Conservation (phyloP, 2,888 invertebrate species). For the Steinernema scapterisci region DNA sequence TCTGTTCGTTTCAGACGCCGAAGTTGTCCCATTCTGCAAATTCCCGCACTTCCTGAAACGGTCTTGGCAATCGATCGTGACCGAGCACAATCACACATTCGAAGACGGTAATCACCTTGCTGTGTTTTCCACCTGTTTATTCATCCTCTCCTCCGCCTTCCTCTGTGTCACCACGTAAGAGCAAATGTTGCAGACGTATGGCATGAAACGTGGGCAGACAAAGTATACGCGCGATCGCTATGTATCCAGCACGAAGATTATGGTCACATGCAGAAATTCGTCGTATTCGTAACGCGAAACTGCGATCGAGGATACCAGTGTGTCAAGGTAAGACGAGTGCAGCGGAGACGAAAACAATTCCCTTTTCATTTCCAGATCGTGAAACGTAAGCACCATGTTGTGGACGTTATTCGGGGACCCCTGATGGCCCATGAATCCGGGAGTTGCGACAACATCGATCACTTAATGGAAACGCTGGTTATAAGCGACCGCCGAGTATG, state of each 20-base stretch:
- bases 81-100: conserved; percentile 20
- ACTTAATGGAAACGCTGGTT: not conserved
- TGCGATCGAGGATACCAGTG: conserved; percentile 27
- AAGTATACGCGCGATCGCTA: conserved; percentile 3
- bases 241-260: conserved; percentile 27
- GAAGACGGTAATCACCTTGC: not conserved
- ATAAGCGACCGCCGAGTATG: not conserved
- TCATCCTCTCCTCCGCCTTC: too few species aligned
- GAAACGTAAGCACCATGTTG: conserved; percentile 15
- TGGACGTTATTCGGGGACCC: conserved; percentile 21
- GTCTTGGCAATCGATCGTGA: conserved; percentile 18
- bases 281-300: conserved; percentile 1
- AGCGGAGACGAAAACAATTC: not conserved
- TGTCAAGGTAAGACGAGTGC: conserved; percentile 30
- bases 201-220: conserved; percentile 15
- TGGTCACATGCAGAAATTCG: conserved; percentile 26
- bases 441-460: conserved; percentile 27
- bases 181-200: not conserved
- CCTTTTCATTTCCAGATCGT: not conserved
- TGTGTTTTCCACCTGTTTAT: not conserved
- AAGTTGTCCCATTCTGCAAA: conserved; percentile 25
- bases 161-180: too few species aligned
- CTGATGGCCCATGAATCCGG: conserved; percentile 7
- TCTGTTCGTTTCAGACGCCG: not conserved
- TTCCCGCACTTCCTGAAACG: conserved; percentile 3